phyloP scores from a whole-genome alignment of 2,888 invertebrate genomes.

The Hypercompe scribonia region DNA sequence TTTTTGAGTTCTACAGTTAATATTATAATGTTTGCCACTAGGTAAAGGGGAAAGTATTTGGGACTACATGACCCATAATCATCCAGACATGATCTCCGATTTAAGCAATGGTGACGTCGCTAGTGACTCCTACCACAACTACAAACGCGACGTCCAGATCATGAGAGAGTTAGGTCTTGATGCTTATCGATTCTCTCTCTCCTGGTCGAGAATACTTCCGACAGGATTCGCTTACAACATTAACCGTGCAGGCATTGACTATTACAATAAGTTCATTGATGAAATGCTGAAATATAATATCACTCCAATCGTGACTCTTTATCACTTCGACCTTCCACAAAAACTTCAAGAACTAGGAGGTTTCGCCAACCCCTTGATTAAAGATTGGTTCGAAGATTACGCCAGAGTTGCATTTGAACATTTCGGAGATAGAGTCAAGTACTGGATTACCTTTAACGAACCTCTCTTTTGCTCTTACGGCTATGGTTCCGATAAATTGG shows the following conservation, averaged over 20 bases:
- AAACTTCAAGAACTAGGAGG: conserved; percentile 84
- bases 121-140: conserved; percentile 87
- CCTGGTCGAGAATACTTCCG: conserved; percentile 79
- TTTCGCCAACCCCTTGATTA: conserved; percentile 68
- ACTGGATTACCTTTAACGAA: conserved; percentile 87
- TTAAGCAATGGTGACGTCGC: conserved; percentile 86
- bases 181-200: conserved; percentile 83
- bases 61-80: conserved; percentile 66
- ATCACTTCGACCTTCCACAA: conserved; percentile 84
- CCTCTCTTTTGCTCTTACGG: conserved; percentile 72
- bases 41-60: conserved; percentile 71
- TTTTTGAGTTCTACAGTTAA: too few species aligned
- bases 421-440: conserved; percentile 80
- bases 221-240: conserved; percentile 77
- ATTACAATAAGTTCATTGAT: conserved; percentile 88
- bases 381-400: conserved; percentile 78
- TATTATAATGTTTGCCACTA: conserved; percentile 28
- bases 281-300: conserved; percentile 87
- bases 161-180: conserved; percentile 74
- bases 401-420: conserved; percentile 69
- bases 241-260: conserved; percentile 86
- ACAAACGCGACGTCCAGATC: conserved; percentile 85
- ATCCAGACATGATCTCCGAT: conserved; percentile 60
- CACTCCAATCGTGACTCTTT: conserved; percentile 85
- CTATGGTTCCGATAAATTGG: conserved; percentile 67